phyloP scores from a whole-genome alignment of 1,140 invertebrate species.

The Drosophila nigrodunni region DNA sequence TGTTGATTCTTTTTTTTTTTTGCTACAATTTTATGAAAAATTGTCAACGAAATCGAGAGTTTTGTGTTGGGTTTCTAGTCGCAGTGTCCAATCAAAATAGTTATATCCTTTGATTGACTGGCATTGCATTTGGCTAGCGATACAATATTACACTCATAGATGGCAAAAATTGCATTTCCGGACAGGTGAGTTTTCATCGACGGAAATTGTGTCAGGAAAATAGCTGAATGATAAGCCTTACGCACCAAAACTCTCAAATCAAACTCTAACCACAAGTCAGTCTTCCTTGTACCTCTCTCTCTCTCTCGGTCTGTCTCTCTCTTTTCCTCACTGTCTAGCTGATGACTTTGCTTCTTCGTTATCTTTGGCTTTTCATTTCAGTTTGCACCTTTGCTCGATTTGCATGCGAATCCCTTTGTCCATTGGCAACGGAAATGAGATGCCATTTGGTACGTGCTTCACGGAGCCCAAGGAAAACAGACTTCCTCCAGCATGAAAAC shows the following conservation, averaged over 20 bases:
- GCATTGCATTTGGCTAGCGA: slow-evolving; percentile 33
- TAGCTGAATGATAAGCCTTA: slow-evolving; percentile 6
- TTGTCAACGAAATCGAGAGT: slow-evolving; percentile 49
- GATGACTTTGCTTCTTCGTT: slow-evolving; percentile 10
- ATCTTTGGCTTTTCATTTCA: slow-evolving; percentile 42
- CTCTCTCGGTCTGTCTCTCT: background rate
- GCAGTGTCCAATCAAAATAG: slow-evolving; percentile 64
- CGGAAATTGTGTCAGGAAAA: slow-evolving; percentile 33
- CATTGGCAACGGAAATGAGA: slow-evolving; percentile 50
- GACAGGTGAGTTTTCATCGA: slow-evolving; percentile 42
- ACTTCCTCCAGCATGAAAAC: slow-evolving; percentile 17
- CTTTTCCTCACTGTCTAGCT: background rate
- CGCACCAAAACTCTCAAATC: slow-evolving; percentile 8
- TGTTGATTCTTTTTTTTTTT: slow-evolving; percentile 17
- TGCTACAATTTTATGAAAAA: slow-evolving; percentile 56
- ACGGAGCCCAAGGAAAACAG: slow-evolving; percentile 15
- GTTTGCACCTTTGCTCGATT: slow-evolving; percentile 42
- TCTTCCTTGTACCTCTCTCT: background rate
- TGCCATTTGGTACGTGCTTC: slow-evolving; percentile 51
- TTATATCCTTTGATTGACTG: slow-evolving; percentile 58
- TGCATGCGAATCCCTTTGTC: slow-evolving; percentile 45
- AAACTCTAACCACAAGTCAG: slow-evolving; percentile 11
- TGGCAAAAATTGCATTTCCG: slow-evolving; percentile 31
- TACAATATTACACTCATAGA: slow-evolving; percentile 47
- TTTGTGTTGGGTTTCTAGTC: slow-evolving; percentile 20